These are phyloP conservation scores for Chitala chitala DNA, from an alignment of 2,113 vertebrate species.

Conservation along the genomic window DNA sequence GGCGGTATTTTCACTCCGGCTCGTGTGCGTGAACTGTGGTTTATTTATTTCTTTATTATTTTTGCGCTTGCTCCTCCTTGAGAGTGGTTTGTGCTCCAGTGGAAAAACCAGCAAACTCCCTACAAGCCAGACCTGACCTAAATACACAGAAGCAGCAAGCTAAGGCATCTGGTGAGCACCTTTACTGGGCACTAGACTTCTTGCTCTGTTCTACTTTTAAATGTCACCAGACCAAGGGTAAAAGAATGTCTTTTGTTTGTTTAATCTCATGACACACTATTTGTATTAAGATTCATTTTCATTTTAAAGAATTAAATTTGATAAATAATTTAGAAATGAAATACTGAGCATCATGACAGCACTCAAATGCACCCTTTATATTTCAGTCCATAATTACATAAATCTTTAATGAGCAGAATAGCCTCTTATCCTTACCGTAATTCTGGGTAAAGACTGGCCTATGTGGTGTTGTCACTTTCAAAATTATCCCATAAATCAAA, in stretches of 20 bases:
- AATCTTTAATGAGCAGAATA: constrained; percentile 3
- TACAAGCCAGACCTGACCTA: not conserved
- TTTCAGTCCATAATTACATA: not conserved
- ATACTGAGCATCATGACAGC: not conserved
- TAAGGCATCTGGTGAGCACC: not conserved
- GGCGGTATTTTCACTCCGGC: not conserved
- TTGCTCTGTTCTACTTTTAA: not conserved
- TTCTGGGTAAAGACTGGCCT: not conserved
- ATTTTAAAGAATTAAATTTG: not conserved
- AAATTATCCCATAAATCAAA: no score
- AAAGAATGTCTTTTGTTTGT: no score
- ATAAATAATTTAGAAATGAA: not conserved
- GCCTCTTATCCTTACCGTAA: not conserved
- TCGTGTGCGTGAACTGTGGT: not conserved
- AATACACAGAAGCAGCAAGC: not conserved
- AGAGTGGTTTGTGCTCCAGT: not conserved
- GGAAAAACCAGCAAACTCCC: not conserved
- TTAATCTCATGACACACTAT: no score
- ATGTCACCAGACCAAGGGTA: not conserved
- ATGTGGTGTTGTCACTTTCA: not conserved
- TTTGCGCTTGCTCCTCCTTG: no score
- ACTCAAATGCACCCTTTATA: not conserved
- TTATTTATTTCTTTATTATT: not conserved
- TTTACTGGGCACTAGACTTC: not conserved
- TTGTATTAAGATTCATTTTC: no score